phyloP scores from a whole-genome alignment of 2,797 vertebrate species.

The Allenopithecus nigroviridis region DNA sequence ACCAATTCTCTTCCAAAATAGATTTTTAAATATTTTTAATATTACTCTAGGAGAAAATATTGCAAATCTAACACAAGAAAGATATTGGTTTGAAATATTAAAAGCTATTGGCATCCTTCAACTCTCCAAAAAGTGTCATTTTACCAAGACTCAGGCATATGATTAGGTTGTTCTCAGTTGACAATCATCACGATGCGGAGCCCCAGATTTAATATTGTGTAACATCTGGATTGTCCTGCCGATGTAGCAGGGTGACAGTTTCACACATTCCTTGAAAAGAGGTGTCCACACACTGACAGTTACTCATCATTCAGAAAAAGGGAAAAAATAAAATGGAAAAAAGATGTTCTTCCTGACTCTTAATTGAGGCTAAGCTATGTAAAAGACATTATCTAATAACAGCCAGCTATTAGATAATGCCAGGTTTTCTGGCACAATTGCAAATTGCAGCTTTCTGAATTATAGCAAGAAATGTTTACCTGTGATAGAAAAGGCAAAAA shows the following conservation, averaged over 20 bases:
- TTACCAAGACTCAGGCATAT: not conserved
- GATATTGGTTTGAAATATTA: slow-evolving; percentile 7
- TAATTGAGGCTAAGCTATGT: slow-evolving; percentile 65
- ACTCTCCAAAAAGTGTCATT: slow-evolving; percentile 30
- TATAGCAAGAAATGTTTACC: slow-evolving; percentile 28
- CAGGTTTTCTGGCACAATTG: not conserved
- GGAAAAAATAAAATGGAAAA: slow-evolving; percentile 7
- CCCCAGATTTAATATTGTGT: slow-evolving; percentile 60
- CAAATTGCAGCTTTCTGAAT: slow-evolving; percentile 43
- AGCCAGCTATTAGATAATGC: not conserved
- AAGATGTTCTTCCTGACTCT: slow-evolving; percentile 44
- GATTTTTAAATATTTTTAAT: slow-evolving; percentile 39
- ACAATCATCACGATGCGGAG: slow-evolving; percentile 55
- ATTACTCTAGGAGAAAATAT: slow-evolving; percentile 4
- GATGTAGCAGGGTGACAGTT: slow-evolving; percentile 74
- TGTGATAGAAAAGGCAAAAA: slow-evolving; percentile 32
- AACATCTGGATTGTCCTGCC: slow-evolving; percentile 80
- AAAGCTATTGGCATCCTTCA: slow-evolving; percentile 42
- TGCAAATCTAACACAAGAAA: not conserved
- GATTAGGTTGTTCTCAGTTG: slow-evolving; percentile 60
- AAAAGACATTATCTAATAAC: slow-evolving; percentile 41
- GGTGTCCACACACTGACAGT: slow-evolving; percentile 68
- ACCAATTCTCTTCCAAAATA: not conserved
- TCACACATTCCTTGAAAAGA: slow-evolving; percentile 72
- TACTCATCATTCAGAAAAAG: slow-evolving; percentile 64